phyloP scores from a whole-genome alignment of 2,888 invertebrate genomes.

The Nebria salina region DNA sequence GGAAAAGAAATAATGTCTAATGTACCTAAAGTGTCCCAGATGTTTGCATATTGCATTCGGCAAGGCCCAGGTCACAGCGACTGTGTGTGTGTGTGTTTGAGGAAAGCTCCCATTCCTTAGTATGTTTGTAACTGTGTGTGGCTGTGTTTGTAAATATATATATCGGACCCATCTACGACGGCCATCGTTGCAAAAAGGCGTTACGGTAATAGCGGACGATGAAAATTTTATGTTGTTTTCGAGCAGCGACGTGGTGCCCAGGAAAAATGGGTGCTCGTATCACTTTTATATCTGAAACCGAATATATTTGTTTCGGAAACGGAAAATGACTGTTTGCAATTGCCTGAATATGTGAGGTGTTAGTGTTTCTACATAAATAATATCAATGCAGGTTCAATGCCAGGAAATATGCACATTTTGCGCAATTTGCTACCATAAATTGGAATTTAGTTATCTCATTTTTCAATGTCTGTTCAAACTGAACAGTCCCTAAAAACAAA shows the following conservation, averaged over 20 bases:
- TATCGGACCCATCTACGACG: slow-evolving; percentile 12
- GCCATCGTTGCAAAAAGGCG: slow-evolving; percentile 4
- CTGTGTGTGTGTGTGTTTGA: neutral
- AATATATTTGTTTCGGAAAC: neutral
- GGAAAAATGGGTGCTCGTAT: neutral
- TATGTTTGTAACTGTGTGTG: no score
- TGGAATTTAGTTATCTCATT: no score
- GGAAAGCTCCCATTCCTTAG: no score
- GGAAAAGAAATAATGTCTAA: slow-evolving; percentile 6
- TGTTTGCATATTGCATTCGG: slow-evolving; percentile 18
- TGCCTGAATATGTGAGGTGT: neutral
- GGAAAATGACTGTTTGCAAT: neutral
- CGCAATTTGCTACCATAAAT: no score
- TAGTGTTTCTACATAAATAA: neutral
- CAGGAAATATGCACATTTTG: no score
- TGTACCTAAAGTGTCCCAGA: slow-evolving; percentile 11
- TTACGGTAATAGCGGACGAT: slow-evolving; percentile 23
- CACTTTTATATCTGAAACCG: slow-evolving; percentile 12
- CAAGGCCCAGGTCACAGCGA: neutral
- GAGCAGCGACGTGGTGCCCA: neutral
- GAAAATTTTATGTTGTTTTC: slow-evolving; percentile 26
- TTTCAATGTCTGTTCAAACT: no score
- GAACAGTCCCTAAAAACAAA: no score
- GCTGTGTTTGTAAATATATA: neutral
- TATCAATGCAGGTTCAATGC: neutral